Base-by-base conservation (phyloP, 2,888 invertebrate genomes). In the Molanna angustata region DNA sequence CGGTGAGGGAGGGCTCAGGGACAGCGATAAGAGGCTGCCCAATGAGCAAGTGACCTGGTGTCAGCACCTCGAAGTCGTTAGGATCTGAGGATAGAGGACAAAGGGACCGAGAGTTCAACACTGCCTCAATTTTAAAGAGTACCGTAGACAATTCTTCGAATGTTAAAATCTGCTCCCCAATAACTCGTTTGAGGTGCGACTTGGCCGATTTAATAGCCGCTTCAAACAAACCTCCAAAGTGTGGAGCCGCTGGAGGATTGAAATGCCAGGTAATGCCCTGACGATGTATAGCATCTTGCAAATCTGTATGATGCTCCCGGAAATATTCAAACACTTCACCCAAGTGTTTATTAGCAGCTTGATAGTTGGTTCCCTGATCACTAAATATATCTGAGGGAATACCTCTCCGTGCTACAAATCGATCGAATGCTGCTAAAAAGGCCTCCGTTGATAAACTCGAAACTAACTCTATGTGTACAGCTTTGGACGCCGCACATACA, bases 201-300 rank as follows among this genome's bases (percentile, higher is more conserved):
- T 70, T 69, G 2, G 61, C 51, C 1, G 62, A 61, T 40, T 64
- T 66, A 6, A 68, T 61, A 4, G 61, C 64, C 2, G 65, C 62
- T 50, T 69, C 69, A 66, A 66, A 67, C 13, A 67, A 35, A 11
- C 67, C 67, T 4, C 67, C 67, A 43, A 65, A 64, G 45, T 65
- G 61, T 1, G 65, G 66, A 1, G 64, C 59, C 17, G 47, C 21
- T 2, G 66, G 58, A 1, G 65, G 65, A 40, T 63, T 66, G 52
- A 66, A 68, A 20, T 63, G 53, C 67, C 66, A 67, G 2, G 6
- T 27, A 27, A 27, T 27, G 11, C 27, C 6, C n/a, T n/a, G n/a
- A n/a, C n/a, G n/a, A n/a, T n/a, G n/a, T 27, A 7, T 27, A 7
- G 6, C 27, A 11, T 27, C 11, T 7, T 11, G 11, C 6, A 7